Base-by-base conservation (phyloP, 1,140 invertebrate species). In the Hyposmocoma kahamanoa region DNA sequence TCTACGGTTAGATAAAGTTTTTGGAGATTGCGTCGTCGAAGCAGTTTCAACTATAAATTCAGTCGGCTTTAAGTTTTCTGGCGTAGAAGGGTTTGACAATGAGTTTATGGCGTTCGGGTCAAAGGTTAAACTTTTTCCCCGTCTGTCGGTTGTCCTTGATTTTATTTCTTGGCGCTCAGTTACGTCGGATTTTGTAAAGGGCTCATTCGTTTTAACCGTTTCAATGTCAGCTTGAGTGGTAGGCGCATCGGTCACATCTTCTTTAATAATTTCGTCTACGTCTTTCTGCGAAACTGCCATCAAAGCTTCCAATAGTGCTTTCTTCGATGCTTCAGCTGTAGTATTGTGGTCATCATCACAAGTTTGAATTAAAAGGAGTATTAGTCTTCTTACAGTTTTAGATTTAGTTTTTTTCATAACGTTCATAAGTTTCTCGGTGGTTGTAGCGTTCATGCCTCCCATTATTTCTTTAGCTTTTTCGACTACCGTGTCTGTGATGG, bases 321-420 rank as follows among this genome's bases (percentile, higher is more conserved):
- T 87, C 50, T 90, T 84, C 46, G 91, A 88, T 59, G 91, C 87
- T 77, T 93, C 86, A 67, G 90, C 74, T 49, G 90, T 89, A 73
- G 90, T 89, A 73, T 92, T 86, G 62, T 92, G 82, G 76, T 92
- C 88, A 64, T 92, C 90, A 50, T 91, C 92, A 62, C 92, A 94
- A 43, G 93, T 92, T 56, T 90, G 92, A 9, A 95, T 92, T 47
- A 95, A 78, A 10, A 95, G 70, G 8, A 95, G 71, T 26, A 95
- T 91, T 11, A 95, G 73, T 39, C 93, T 89, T 46, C 92, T 87
- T 0, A 94, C 92, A 1, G 92, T 92, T 34, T 90, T 91, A 68
- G 94, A 94, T 47, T 89, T 90, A 2, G 93, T 93, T 72, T 94
- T 90, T 58, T 92, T 91, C 93, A 95, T 95, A 4, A 94, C 91